Percentiles rank a stretch among this genome's conserved stretches.
Evolutionary conservation across 2,888 invertebrate genomes (phyloP).

Genomic region (Lasioglossum lativentre): DNA sequence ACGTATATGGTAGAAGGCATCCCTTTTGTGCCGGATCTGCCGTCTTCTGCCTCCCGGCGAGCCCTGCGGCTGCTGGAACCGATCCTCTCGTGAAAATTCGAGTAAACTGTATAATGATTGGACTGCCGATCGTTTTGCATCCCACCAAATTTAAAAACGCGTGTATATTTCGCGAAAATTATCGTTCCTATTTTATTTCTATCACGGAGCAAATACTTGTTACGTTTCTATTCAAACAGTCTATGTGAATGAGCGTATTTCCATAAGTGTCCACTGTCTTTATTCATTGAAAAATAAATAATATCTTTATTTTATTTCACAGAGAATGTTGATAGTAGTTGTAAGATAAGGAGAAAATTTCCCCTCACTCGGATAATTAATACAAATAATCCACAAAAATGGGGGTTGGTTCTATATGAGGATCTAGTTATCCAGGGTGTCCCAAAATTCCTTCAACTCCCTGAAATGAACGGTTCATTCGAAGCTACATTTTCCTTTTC

Average conservation of each 20-base stretch:
- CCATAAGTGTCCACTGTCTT: neutral
- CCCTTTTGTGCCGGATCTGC: slow-evolving; percentile 39
- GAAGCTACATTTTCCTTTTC: too few relatives aligned
- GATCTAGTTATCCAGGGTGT: too few relatives aligned
- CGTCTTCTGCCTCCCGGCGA: slow-evolving; percentile 11
- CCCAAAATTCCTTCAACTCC: too few relatives aligned
- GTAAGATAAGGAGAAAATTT: too few relatives aligned
- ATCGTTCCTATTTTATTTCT: neutral
- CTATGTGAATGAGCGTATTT: neutral
- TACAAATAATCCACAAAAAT: neutral
- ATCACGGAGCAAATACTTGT: neutral
- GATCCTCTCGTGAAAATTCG: slow-evolving; percentile 3
- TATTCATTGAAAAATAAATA: neutral
- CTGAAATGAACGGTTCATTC: too few relatives aligned
- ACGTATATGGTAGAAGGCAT: slow-evolving; percentile 42
- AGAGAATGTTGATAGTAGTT: neutral
- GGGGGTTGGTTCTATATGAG: too few relatives aligned
- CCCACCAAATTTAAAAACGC: neutral
- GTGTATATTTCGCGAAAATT: too few relatives aligned
- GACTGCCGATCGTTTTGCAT: neutral
- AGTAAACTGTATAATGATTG: neutral
- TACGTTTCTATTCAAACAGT: neutral
- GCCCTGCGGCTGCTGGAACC: neutral
- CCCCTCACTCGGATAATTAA: neutral
- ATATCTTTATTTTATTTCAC: neutral